Base-by-base conservation (phyloP, 2,888 invertebrate species). In the Leptinotarsa tumamoca region DNA sequence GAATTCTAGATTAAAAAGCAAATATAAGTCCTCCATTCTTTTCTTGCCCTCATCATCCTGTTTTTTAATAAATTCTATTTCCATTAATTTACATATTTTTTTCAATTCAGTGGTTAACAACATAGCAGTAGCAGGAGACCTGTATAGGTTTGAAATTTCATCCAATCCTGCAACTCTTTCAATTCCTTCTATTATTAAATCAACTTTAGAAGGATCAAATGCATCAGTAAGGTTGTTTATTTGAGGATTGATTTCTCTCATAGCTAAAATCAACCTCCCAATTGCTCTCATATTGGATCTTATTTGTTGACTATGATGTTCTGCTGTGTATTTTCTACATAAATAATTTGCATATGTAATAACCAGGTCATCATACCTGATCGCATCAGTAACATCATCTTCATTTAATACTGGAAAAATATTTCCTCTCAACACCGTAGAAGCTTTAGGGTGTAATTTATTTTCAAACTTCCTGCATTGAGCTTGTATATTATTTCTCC, bases 251-350 rank as follows among this genome's bases (percentile, higher is more conserved):
- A 72, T 69, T 72, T 67, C 66, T 63, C 49, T 75, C 7, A 75
- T 66, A 21, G 69, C 61, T 68, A 58, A 27, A 21, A 73, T 73
- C 50, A 68, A 68, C 21, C 68, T 27, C 5, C 72, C 72, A 15
- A 73, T 58, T n/a, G 58, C 72, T 51, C 75, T 58, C 49, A 75
- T 63, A 66, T 75, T 75, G 15, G 72, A 75, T 69, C 72, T 66
- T 43, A 75, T 75, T 68, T 69, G 68, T 71, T 72, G 68, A 54
- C 58, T 51, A 54, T 72, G 71, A 63, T 74, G 67, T 18, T 21
- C 51, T n/a, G 71, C n/a, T 2, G 75, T 72, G 23, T 72, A 72
- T 56, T 75, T 72, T 68, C 72, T 33, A 67, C 74, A 74, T 67
- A 74, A 51, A 67, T 71, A 75, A 56, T 75, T 72, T 17, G 49